A percentile compares a stretch with the other conserved stretches of the same genome.
Conservation (phyloP, 1,140 invertebrate genomes). For the Mamestra configurata region DNA sequence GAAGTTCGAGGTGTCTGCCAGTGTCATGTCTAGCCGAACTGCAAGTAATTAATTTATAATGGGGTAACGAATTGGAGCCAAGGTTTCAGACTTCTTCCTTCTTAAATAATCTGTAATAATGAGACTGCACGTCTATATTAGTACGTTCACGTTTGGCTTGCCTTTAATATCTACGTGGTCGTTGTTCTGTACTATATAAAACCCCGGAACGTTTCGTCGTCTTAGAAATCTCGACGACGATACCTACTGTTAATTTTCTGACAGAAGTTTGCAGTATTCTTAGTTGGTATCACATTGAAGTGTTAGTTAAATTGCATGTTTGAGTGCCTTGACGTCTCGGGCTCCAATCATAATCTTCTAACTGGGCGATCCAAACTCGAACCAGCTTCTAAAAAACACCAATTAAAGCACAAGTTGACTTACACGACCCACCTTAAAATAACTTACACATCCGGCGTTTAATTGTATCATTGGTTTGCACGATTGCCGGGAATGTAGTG, state of each 20-base stretch:
- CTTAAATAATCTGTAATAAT: background rate
- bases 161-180: no score
- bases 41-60: constrained; percentile 31
- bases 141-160: no score
- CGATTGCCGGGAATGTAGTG: constrained; percentile 35
- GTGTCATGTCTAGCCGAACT: background rate
- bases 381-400: background rate
- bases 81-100: constrained; percentile 9
- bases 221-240: no score
- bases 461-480: background rate
- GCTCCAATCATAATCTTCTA: no score
- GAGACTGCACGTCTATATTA: background rate
- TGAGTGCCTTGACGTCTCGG: no score
- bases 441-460: background rate
- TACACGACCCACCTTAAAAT: background rate
- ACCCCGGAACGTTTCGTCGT: no score
- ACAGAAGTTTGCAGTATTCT: no score
- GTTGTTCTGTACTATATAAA: no score
- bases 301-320: no score
- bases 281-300: no score
- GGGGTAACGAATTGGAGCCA: constrained; percentile 2
- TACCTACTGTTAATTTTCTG: no score
- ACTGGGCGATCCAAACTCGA: background rate
- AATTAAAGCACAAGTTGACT: background rate
- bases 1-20: constrained; percentile 15